These are phyloP conservation scores for Epinotia bilunana DNA, from an alignment of 2,888 invertebrate genomes.

Conservation along the genomic window DNA sequence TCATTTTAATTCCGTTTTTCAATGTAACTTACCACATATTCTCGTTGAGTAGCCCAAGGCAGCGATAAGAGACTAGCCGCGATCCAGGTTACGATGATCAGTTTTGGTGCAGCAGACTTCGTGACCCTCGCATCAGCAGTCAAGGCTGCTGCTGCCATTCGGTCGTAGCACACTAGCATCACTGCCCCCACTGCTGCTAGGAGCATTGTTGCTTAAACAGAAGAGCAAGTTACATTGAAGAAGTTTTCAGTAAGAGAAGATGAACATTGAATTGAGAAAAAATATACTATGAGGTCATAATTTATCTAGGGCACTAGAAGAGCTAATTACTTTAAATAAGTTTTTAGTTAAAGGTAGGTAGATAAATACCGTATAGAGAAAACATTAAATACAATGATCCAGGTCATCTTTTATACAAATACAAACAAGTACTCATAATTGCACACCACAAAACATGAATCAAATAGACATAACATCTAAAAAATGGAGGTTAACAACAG, in stretches of 20 bases:
- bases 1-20: neutral
- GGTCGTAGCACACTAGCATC: conserved; percentile 91
- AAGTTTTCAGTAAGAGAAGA: neutral
- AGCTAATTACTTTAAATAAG: too few species aligned
- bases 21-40: conserved; percentile 80
- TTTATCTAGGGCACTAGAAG: too few species aligned
- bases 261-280: neutral
- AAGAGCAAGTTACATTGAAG: neutral
- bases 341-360: too few species aligned
- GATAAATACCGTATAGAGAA: too few species aligned
- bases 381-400: too few species aligned
- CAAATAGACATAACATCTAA: too few species aligned
- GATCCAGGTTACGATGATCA: conserved; percentile 88
- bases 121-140: conserved; percentile 89
- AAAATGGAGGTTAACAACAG: too few species aligned
- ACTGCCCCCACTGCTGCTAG: conserved; percentile 91
- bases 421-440: too few species aligned
- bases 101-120: conserved; percentile 85
- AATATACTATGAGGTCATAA: neutral
- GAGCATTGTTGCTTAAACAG: conserved; percentile 85
- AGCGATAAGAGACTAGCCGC: conserved; percentile 85
- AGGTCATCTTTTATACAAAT: too few species aligned
- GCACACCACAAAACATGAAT: too few species aligned
- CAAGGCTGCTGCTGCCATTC: conserved; percentile 91
- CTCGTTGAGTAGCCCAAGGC: conserved; percentile 86